Evolutionary conservation across 2,888 invertebrate genomes (phyloP).

Genomic region (Cabera pusaria): DNA sequence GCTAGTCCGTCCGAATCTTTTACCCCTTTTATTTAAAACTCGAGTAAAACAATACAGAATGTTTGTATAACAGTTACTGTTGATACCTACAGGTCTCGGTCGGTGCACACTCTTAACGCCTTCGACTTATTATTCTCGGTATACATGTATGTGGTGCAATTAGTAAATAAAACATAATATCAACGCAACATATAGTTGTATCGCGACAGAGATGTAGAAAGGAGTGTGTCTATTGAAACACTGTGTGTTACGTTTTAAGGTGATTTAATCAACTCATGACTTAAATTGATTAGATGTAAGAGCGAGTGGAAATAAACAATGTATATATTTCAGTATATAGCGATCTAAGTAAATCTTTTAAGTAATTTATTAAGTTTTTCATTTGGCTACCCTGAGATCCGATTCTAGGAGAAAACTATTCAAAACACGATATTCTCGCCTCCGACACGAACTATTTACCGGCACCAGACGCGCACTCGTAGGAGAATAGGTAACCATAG

Average conservation of each 20-base stretch:
- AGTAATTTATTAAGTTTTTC: slow-evolving; percentile 75
- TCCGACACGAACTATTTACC: slow-evolving; percentile 26
- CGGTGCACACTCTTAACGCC: slow-evolving; percentile 26
- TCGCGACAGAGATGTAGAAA: slow-evolving; percentile 58
- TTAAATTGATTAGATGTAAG: slow-evolving; percentile 75
- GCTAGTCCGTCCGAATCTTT: slow-evolving; percentile 32
- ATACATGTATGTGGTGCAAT: slow-evolving; percentile 62
- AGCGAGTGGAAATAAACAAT: slow-evolving; percentile 76
- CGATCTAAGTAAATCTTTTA: slow-evolving; percentile 80
- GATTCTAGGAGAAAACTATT: slow-evolving; percentile 39
- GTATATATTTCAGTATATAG: slow-evolving; percentile 81
- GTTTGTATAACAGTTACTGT: slow-evolving; percentile 26
- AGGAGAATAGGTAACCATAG: too few species aligned
- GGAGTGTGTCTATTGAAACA: slow-evolving; percentile 61
- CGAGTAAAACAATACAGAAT: slow-evolving; percentile 2
- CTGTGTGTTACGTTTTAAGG: slow-evolving; percentile 68
- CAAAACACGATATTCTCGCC: slow-evolving; percentile 34
- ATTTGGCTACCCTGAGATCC: slow-evolving; percentile 80
- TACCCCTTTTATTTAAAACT: slow-evolving; percentile 29
- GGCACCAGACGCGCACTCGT: too few species aligned
- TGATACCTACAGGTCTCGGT: slow-evolving; percentile 33
- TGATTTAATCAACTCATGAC: slow-evolving; percentile 80
- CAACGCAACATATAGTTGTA: slow-evolving; percentile 49
- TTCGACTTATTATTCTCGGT: slow-evolving; percentile 34
- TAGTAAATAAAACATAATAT: slow-evolving; percentile 55